These are phyloP conservation scores for Apteryx owenii DNA, from an alignment of 2,113 vertebrate genomes.

Conservation along the genomic window DNA sequence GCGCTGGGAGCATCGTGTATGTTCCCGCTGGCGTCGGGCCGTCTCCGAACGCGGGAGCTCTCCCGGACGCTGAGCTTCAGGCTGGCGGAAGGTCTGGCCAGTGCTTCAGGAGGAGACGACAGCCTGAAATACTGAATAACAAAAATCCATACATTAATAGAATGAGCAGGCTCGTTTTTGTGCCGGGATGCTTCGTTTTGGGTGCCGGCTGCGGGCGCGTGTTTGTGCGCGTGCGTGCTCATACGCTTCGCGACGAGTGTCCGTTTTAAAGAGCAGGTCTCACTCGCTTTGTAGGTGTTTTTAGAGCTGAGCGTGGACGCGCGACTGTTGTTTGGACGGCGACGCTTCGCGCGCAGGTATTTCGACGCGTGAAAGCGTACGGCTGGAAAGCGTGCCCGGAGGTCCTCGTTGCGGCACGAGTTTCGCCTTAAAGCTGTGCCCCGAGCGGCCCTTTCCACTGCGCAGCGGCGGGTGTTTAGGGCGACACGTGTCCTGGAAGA, in stretches of 20 bases:
- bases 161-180: neutral
- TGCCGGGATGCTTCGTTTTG: neutral
- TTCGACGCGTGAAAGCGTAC: too few species aligned
- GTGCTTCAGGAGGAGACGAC: too few species aligned
- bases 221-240: accelerated
- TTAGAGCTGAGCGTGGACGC: neutral
- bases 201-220: accelerated
- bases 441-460: too few species aligned
- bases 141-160: accelerated
- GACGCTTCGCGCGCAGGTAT: neutral
- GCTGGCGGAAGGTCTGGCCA: accelerated
- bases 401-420: too few species aligned
- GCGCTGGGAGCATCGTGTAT: neutral
- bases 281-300: accelerated
- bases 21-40: accelerated
- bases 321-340: accelerated
- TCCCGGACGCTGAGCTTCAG: accelerated
- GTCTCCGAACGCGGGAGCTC: neutral
- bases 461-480: too few species aligned
- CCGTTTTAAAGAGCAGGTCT: too few species aligned
- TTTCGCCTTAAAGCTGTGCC: too few species aligned
- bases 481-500: too few species aligned
- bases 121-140: accelerated
- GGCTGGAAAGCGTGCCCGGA: too few species aligned
- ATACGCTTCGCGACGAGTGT: accelerated